Conservation (phyloP, 2,888 invertebrate species). For the Leptinotarsa tumamoca region DNA sequence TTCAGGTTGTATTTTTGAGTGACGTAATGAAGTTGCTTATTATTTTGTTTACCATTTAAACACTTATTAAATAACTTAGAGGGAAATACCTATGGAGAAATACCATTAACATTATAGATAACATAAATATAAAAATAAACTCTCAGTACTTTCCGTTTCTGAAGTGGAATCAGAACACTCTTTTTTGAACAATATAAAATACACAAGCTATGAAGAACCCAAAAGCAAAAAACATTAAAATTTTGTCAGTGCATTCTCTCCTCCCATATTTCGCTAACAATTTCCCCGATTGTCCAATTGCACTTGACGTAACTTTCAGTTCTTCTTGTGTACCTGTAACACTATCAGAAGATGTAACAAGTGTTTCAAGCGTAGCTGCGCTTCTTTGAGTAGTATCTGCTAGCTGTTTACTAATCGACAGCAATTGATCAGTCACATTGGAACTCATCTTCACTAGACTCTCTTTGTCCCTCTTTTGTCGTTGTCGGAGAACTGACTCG, state of each 20-base stretch:
- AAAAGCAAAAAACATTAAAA: constrained; percentile 88
- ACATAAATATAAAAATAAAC: not conserved
- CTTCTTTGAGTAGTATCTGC: constrained; percentile 90
- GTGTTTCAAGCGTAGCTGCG: constrained; percentile 84
- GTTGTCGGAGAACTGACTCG: constrained; percentile 69
- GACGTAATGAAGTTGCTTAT: too few species aligned
- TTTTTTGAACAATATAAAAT: constrained; percentile 91
- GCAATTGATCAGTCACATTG: constrained; percentile 86
- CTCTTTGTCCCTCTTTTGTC: constrained; percentile 76
- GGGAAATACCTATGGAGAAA: too few species aligned
- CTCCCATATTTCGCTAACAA: constrained; percentile 93
- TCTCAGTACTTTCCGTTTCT: not conserved
- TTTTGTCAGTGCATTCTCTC: constrained; percentile 95
- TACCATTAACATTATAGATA: too few species aligned
- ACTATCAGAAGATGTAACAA: constrained; percentile 78
- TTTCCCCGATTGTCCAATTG: constrained; percentile 90
- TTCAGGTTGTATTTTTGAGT: too few species aligned
- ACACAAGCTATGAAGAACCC: constrained; percentile 91
- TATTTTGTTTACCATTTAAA: too few species aligned
- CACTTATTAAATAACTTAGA: too few species aligned
- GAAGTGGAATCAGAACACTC: constrained; percentile 75
- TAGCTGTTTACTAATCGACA: constrained; percentile 86
- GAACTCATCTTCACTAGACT: constrained; percentile 77
- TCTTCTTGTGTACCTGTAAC: constrained; percentile 84
- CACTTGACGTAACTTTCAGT: constrained; percentile 85